Percentiles rank a stretch among this genome's conserved stretches.
Evolutionary conservation across 2,797 vertebrate genomes (phyloP).

Genomic region (Phoebastria nigripes): DNA sequence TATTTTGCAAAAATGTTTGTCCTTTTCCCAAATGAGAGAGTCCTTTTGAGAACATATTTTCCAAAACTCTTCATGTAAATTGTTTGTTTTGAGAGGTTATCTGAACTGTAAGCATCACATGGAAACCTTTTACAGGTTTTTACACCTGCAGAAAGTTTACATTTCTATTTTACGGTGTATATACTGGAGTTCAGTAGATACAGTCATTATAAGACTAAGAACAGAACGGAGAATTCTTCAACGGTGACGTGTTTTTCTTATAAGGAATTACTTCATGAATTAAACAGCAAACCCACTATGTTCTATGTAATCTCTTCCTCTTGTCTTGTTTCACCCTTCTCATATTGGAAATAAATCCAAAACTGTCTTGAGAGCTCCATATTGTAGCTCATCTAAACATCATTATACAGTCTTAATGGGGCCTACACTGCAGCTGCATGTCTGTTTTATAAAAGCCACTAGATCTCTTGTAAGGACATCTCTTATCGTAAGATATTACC

Average conservation of each 20-base stretch:
- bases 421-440: neutral
- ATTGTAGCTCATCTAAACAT: neutral
- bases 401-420: neutral
- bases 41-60: neutral
- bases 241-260: neutral
- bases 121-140: neutral
- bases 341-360: neutral
- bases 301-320: neutral
- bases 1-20: neutral
- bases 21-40: neutral
- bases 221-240: neutral
- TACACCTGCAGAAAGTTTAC: neutral
- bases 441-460: neutral
- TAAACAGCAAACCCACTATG: neutral
- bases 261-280: neutral
- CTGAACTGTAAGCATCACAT: neutral
- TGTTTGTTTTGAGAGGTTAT: neutral
- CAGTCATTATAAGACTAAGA: neutral
- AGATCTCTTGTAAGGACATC: neutral
- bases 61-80: neutral
- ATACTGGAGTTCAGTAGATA: neutral
- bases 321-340: neutral
- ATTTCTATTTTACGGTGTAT: neutral
- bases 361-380: neutral
- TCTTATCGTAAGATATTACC: neutral